These are phyloP conservation scores for Aphidius ervi DNA, from an alignment of 1,140 invertebrate species.

Conservation along the genomic window DNA sequence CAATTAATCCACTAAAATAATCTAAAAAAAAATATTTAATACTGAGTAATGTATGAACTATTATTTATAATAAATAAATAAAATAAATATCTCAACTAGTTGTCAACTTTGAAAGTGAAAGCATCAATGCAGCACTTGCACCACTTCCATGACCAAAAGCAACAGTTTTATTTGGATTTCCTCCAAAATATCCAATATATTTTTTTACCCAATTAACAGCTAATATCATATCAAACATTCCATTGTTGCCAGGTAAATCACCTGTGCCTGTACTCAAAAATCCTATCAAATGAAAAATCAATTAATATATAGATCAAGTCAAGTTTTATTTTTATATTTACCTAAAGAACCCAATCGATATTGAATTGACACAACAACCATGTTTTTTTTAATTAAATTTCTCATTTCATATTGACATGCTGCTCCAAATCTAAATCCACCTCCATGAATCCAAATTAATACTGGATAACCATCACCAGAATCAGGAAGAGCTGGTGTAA, in stretches of 20 bases:
- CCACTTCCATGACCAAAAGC: slow-evolving; percentile 70
- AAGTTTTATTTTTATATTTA: slow-evolving; percentile 28
- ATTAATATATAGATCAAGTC: not conserved
- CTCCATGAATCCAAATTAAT: slow-evolving; percentile 63
- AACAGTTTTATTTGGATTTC: slow-evolving; percentile 62
- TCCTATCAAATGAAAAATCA: slow-evolving; percentile 23
- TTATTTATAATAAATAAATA: no score
- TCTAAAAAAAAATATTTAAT: slow-evolving; percentile 49
- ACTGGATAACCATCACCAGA: slow-evolving; percentile 56
- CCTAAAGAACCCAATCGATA: slow-evolving; percentile 77
- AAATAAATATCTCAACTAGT: no score
- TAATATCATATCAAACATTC: slow-evolving; percentile 64
- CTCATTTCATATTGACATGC: slow-evolving; percentile 59
- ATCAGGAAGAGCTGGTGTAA: slow-evolving; percentile 48
- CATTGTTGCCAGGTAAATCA: slow-evolving; percentile 67
- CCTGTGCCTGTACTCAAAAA: slow-evolving; percentile 65
- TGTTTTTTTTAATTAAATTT: slow-evolving; percentile 59
- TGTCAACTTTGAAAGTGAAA: no score
- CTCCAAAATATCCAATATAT: slow-evolving; percentile 71
- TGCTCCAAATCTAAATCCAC: slow-evolving; percentile 62
- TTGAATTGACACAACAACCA: slow-evolving; percentile 76
- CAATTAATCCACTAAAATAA: slow-evolving; percentile 57
- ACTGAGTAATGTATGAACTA: no score
- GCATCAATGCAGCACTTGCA: slow-evolving; percentile 54
- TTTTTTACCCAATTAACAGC: slow-evolving; percentile 62